phyloP scores from a whole-genome alignment of 64 coral and sea anemone genomes.

The Astreopora myriophthalma region DNA sequence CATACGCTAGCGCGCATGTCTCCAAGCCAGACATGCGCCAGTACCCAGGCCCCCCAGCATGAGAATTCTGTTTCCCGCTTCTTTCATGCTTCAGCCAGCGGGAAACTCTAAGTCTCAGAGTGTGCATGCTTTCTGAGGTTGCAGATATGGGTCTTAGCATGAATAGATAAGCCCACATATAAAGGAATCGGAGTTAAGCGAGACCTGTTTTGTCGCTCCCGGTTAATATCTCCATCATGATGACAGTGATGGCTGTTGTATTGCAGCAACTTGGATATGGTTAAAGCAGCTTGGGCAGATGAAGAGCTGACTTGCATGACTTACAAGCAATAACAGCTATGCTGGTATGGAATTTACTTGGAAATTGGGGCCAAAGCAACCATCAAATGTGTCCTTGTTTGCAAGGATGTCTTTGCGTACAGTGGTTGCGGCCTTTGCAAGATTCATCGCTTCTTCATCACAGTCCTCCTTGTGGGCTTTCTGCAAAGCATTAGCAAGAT shows the following conservation, averaged over 20 bases:
- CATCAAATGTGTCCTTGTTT: slow-evolving; percentile 34
- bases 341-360: slow-evolving; percentile 58
- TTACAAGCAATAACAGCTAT: slow-evolving; percentile 49
- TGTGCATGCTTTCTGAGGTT: slow-evolving; percentile 63
- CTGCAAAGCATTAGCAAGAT: slow-evolving; percentile 33
- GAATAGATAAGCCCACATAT: slow-evolving; percentile 29
- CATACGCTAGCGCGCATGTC: no score
- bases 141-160: slow-evolving; percentile 56
- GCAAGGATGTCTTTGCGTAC: slow-evolving; percentile 49
- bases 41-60: no score
- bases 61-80: no score
- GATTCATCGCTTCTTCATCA: slow-evolving; percentile 60
- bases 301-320: not conserved
- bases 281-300: slow-evolving; percentile 19
- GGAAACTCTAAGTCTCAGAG: slow-evolving; percentile 52
- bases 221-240: not conserved
- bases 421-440: slow-evolving; percentile 57
- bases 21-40: no score
- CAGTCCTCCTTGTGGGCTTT: slow-evolving; percentile 33
- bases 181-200: slow-evolving; percentile 63
- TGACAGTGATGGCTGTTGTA: slow-evolving; percentile 19
- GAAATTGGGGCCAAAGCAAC: slow-evolving; percentile 41
- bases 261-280: slow-evolving; percentile 46
- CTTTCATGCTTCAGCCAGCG: no score
- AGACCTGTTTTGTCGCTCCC: slow-evolving; percentile 40